phyloP scores from a whole-genome alignment of 2,888 invertebrate genomes.

The Drosophila hamatofila region DNA sequence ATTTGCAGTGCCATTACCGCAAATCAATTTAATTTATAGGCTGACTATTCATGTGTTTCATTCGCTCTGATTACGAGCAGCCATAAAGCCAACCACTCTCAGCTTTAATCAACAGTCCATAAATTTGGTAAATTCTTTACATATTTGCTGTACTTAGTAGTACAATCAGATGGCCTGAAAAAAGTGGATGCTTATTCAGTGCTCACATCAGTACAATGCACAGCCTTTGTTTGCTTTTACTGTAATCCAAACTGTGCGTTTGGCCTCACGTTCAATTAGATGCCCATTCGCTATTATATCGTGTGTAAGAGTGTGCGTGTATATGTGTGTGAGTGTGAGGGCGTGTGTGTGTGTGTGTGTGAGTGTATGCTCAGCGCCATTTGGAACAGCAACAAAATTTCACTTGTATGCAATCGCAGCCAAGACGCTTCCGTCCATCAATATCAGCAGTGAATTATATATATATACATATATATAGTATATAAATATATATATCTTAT shows the following conservation, averaged over 20 bases:
- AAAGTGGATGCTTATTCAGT: background rate
- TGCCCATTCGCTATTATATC: slow-evolving; percentile 21
- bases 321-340: background rate
- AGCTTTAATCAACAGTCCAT: slow-evolving; percentile 1
- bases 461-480: background rate
- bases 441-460: slow-evolving; percentile 30
- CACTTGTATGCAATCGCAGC: slow-evolving; percentile 6
- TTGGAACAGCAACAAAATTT: slow-evolving; percentile 24
- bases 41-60: too few relatives aligned
- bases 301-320: slow-evolving; percentile 2
- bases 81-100: background rate
- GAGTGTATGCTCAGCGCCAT: background rate
- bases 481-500: background rate
- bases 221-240: slow-evolving; percentile 39
- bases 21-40: background rate
- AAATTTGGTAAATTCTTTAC: slow-evolving; percentile 8
- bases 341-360: background rate
- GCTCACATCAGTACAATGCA: slow-evolving; percentile 30
- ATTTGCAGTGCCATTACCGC: background rate
- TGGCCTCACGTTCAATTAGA: slow-evolving; percentile 63
- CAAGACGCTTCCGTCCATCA: slow-evolving; percentile 1
- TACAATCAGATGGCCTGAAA: background rate
- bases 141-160: background rate
- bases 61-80: too few relatives aligned
- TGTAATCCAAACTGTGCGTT: slow-evolving; percentile 44